Percentiles rank a stretch among this genome's conserved stretches.
Evolutionary conservation across 2,888 invertebrate genomes (phyloP).

Genomic region (Onchidella celtica): DNA sequence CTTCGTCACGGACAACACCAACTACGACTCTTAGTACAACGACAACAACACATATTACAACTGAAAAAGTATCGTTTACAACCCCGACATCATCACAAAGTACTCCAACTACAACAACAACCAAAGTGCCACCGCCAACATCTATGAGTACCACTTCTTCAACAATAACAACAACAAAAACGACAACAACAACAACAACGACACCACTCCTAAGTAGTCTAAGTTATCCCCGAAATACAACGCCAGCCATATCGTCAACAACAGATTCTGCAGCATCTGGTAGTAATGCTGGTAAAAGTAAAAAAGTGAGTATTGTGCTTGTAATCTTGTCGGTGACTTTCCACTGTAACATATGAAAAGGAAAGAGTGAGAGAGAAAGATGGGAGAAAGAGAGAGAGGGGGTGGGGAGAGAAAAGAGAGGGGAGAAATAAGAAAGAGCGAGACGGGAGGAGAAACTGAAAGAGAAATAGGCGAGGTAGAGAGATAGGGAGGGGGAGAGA

Average conservation of each 20-base stretch:
- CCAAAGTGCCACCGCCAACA: neutral
- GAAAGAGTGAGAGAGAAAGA: neutral
- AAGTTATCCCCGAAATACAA: no score
- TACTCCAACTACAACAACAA: neutral
- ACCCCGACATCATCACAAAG: neutral
- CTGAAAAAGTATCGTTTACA: neutral
- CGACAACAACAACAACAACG: neutral
- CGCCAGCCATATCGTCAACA: no score
- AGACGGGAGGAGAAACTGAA: neutral
- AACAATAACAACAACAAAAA: neutral
- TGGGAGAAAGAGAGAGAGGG: neutral
- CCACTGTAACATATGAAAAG: no score
- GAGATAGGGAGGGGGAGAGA: neutral
- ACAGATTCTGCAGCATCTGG: no score
- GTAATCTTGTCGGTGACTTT: no score
- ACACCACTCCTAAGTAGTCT: neutral
- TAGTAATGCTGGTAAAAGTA: no score
- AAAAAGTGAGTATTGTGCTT: no score
- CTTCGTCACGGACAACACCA: neutral
- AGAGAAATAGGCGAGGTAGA: neutral
- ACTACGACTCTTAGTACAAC: neutral
- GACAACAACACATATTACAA: neutral
- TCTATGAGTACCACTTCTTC: neutral
- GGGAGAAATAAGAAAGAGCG: neutral
- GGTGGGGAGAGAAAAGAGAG: neutral